Conservation (phyloP, 2,113 vertebrate genomes). For the Cavia aperea region DNA sequence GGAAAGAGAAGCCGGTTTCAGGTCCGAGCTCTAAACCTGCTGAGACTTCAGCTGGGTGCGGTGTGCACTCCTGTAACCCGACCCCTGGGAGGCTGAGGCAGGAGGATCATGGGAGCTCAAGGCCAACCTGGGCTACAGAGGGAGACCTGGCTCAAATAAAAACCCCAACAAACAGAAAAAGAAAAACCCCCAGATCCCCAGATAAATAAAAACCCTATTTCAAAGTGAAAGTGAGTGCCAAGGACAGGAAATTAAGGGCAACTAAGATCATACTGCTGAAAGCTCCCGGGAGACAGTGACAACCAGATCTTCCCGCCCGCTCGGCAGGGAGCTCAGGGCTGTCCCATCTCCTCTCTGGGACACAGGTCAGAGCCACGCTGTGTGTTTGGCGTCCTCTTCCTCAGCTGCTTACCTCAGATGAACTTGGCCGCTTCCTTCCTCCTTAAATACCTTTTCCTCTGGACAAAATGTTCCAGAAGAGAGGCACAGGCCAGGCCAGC, state of each 20-base stretch:
- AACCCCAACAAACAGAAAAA: neutral
- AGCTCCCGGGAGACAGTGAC: neutral
- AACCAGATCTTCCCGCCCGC: too few relatives aligned
- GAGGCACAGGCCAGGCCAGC: constrained; percentile 13
- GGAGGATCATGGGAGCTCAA: neutral
- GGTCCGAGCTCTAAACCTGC: neutral
- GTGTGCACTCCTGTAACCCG: neutral
- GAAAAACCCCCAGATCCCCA: accelerated
- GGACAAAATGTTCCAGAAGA: constrained; percentile 61
- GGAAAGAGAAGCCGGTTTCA: neutral
- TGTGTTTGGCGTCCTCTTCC: constrained; percentile 5
- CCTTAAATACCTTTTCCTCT: constrained; percentile 64
- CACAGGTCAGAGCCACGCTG: neutral
- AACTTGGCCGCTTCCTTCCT: constrained; percentile 52
- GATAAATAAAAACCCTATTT: neutral
- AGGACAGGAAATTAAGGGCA: neutral
- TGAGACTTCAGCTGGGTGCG: neutral
- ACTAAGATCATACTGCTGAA: neutral
- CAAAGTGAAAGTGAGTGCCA: neutral
- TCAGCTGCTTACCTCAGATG: constrained; percentile 27
- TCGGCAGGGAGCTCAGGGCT: accelerated
- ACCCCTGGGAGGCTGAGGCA: neutral
- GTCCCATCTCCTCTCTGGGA: neutral
- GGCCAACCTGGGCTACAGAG: neutral
- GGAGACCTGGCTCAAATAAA: neutral